Conservation (phyloP, 2,113 vertebrate genomes). For the Calyptomena viridis region DNA sequence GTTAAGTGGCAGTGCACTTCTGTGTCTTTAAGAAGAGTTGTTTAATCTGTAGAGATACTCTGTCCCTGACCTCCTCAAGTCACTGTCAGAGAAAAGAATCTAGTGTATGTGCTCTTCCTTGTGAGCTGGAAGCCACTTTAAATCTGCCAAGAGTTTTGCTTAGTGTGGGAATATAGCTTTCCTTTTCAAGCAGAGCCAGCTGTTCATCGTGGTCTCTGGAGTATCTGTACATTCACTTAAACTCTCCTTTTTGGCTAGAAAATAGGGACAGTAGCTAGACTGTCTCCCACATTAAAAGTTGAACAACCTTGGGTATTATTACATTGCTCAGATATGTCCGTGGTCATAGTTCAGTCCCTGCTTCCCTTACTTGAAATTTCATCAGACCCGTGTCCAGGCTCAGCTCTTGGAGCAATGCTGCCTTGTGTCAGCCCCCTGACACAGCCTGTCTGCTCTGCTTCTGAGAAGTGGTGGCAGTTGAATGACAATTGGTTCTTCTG, state of each 20-base stretch:
- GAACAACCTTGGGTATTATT: background rate
- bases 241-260: background rate
- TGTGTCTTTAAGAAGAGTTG: background rate
- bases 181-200: conserved; percentile 7
- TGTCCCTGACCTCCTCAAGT: background rate
- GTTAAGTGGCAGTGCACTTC: background rate
- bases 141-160: conserved; percentile 31
- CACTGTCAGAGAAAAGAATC: background rate
- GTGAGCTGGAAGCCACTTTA: background rate
- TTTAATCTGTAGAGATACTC: background rate
- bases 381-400: background rate
- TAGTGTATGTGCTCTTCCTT: background rate
- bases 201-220: conserved; percentile 12
- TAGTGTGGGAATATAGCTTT: too few relatives aligned
- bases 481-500: background rate
- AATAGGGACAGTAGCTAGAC: background rate
- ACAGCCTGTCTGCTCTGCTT: background rate
- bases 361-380: background rate
- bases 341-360: background rate
- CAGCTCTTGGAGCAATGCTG: background rate
- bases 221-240: background rate
- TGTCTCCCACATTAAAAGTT: background rate
- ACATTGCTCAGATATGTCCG: background rate
- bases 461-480: background rate
- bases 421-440: background rate